Conservation (phyloP, 2,888 invertebrate species). For the Auanema sp. region DNA sequence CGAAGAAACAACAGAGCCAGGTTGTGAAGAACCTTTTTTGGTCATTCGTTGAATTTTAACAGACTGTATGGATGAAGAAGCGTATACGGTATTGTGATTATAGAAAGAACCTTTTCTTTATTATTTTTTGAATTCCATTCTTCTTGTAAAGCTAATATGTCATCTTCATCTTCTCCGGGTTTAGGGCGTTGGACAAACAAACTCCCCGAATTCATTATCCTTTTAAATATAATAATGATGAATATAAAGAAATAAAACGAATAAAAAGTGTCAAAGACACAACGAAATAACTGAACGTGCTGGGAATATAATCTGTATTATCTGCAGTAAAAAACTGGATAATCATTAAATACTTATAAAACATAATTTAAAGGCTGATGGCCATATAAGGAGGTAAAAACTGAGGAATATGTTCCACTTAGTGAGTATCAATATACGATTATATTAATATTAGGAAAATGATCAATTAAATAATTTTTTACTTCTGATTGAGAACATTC, state of each 20-base stretch:
- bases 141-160: constrained; percentile 35
- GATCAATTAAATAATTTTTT: constrained; percentile 1
- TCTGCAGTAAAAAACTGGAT: too few relatives aligned
- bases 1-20: background rate
- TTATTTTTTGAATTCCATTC: constrained; percentile 24
- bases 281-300: background rate
- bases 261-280: constrained; percentile 1
- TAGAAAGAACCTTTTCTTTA: background rate
- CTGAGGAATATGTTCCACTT: background rate
- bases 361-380: background rate
- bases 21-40: too few relatives aligned
- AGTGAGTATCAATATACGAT: background rate
- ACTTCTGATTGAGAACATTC: background rate
- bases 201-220: constrained; percentile 13
- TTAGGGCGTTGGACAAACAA: constrained; percentile 35
- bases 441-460: background rate
- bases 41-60: constrained; percentile 1
- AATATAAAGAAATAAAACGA: constrained; percentile 1
- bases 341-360: too few relatives aligned
- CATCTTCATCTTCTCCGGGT: constrained; percentile 39
- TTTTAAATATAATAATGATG: background rate
- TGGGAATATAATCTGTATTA: too few relatives aligned
- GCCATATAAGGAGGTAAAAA: background rate
- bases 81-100: constrained; percentile 1
- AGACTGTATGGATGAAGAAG: background rate